Percentiles rank a stretch among this genome's conserved stretches.
Conservation (phyloP, 2,113 vertebrate species). For the Odontophorus gujanensis region DNA sequence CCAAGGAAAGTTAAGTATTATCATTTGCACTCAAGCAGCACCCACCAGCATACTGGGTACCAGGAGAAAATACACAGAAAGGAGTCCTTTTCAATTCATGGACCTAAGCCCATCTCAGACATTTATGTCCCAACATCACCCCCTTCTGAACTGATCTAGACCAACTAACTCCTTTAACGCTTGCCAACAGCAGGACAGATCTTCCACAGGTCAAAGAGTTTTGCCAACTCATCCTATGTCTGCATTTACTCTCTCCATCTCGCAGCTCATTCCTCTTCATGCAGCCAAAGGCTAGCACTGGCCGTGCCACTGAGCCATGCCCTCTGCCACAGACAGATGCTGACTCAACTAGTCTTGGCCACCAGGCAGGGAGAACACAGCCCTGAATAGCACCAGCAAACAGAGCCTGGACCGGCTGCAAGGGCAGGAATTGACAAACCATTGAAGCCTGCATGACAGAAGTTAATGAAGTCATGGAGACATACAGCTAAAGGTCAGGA, state of each 20-base stretch:
- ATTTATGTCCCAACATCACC: not conserved
- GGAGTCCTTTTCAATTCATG: not conserved
- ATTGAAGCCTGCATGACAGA: slow-evolving; percentile 41
- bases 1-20: not conserved
- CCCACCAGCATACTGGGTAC: not conserved
- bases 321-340: not conserved
- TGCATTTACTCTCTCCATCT: not conserved
- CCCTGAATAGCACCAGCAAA: not conserved
- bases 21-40: not conserved
- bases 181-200: not conserved
- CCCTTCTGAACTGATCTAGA: not conserved
- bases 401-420: not conserved
- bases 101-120: not conserved
- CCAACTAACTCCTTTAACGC: not conserved
- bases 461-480: slow-evolving; percentile 46
- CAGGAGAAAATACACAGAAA: not conserved
- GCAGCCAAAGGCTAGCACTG: not conserved
- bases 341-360: not conserved
- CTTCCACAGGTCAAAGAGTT: rapidly evolving
- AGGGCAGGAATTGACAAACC: not conserved
- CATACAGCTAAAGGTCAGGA: not conserved
- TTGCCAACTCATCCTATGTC: not conserved
- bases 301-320: not conserved
- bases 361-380: not conserved
- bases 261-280: not conserved